A percentile compares a stretch with the other conserved stretches of the same genome.
Evolutionary conservation across 2,888 invertebrate genomes (phyloP).

Genomic region (Neria commutata): DNA sequence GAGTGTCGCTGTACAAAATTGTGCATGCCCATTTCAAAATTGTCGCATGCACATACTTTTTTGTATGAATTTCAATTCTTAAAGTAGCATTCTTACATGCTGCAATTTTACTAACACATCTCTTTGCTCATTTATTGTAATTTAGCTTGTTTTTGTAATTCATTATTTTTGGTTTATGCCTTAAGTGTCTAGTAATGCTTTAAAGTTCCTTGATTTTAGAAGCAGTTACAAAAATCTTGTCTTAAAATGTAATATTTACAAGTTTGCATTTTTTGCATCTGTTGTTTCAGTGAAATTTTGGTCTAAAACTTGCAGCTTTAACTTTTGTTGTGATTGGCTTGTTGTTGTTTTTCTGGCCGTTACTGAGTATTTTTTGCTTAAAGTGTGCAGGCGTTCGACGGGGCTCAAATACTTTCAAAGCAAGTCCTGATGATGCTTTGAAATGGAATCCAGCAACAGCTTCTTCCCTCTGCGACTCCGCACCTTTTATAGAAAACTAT

Average conservation of each 20-base stretch:
- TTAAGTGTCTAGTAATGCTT: constrained; percentile 15
- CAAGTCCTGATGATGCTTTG: no score
- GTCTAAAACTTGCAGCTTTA: not conserved
- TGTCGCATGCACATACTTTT: no score
- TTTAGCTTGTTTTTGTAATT: constrained; percentile 1
- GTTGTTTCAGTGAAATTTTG: constrained; percentile 1
- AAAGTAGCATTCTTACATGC: constrained; percentile 5
- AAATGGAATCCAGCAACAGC: no score
- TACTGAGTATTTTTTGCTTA: constrained; percentile 2
- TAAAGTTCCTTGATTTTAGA: constrained; percentile 4
- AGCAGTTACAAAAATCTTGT: constrained; percentile 7
- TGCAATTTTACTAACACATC: constrained; percentile 15
- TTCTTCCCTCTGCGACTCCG: no score
- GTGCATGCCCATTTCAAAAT: not conserved
- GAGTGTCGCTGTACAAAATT: not conserved
- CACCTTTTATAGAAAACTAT: no score
- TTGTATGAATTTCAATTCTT: not conserved
- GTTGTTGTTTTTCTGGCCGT: not conserved
- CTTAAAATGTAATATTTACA: constrained; percentile 6
- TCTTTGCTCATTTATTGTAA: not conserved
- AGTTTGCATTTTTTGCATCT: not conserved
- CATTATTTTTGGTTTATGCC: not conserved
- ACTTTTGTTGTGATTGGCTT: not conserved
- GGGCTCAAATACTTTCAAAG: no score
- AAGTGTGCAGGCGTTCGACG: not conserved